Evolutionary conservation across 2,797 vertebrate species (phyloP).

Genomic region (Euthynnus affinis): DNA sequence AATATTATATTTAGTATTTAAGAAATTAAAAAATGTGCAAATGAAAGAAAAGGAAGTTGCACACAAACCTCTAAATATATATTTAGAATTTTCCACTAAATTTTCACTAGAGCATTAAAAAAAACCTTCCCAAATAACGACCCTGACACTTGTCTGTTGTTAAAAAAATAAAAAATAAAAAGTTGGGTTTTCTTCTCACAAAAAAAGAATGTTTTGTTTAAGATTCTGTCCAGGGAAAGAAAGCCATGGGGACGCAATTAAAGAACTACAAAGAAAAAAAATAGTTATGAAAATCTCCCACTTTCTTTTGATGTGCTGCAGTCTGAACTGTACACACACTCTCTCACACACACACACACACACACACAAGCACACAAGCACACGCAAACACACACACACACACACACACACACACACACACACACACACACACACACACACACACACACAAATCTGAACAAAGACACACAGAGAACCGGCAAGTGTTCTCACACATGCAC

Average conservation of each 20-base stretch:
- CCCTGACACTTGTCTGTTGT: constrained; percentile 79
- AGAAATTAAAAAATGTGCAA: background rate
- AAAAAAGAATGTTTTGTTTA: constrained; percentile 87
- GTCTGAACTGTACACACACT: constrained; percentile 78
- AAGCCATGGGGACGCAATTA: constrained; percentile 90
- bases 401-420: constrained; percentile 31
- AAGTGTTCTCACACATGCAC: constrained; percentile 47
- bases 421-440: constrained; percentile 34
- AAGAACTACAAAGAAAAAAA: constrained; percentile 90
- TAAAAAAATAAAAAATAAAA: constrained; percentile 67
- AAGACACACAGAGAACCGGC: constrained; percentile 55
- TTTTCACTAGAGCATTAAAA: constrained; percentile 45
- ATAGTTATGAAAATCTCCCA: constrained; percentile 89
- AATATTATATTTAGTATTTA: constrained; percentile 20
- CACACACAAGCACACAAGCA: constrained; percentile 30
- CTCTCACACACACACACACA: constrained; percentile 37
- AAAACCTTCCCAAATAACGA: constrained; percentile 69
- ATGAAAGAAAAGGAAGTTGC: constrained; percentile 20
- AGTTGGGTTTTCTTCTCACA: constrained; percentile 76
- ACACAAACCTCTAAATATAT: constrained; percentile 49
- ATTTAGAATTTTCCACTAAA: constrained; percentile 64
- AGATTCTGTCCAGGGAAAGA: constrained; percentile 88
- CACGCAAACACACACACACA: constrained; percentile 27
- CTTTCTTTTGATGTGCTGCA: constrained; percentile 88
- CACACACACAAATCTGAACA: constrained; percentile 61